A percentile compares a stretch with the other conserved stretches of the same genome.
These are phyloP conservation scores for Pygoscelis antarcticus DNA, from an alignment of 2,113 vertebrate species.

Conservation along the genomic window DNA sequence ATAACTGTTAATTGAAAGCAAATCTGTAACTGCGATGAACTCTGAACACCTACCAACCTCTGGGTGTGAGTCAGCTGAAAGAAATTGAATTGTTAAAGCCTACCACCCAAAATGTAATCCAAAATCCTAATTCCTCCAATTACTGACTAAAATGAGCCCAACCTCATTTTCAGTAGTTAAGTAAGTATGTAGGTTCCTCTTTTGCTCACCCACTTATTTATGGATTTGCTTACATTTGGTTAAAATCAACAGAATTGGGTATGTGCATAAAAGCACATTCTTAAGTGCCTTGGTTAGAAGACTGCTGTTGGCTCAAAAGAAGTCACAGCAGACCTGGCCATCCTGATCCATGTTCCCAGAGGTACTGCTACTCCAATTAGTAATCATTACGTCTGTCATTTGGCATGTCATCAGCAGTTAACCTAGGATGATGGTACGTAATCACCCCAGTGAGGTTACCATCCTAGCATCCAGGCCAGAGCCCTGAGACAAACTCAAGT, in stretches of 20 bases:
- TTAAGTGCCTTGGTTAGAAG: not conserved
- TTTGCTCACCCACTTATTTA: not conserved
- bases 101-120: not conserved
- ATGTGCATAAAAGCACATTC: not conserved
- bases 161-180: not conserved
- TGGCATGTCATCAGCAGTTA: not conserved
- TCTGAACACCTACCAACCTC: not conserved
- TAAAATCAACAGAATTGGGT: not conserved
- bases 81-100: not conserved
- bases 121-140: not conserved
- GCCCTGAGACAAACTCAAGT: not conserved
- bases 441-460: not conserved
- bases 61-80: not conserved
- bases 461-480: not conserved
- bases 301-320: not conserved
- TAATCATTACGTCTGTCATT: not conserved
- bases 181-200: not conserved
- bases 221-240: not conserved
- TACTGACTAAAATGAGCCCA: not conserved
- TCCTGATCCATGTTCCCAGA: not conserved
- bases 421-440: not conserved
- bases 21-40: not conserved
- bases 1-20: slow-evolving; percentile 5
- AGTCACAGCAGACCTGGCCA: not conserved
- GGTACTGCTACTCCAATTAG: not conserved